These are phyloP conservation scores for Mormyrops boulengeri DNA, from an alignment of 2,797 vertebrate genomes.

Conservation along the genomic window DNA sequence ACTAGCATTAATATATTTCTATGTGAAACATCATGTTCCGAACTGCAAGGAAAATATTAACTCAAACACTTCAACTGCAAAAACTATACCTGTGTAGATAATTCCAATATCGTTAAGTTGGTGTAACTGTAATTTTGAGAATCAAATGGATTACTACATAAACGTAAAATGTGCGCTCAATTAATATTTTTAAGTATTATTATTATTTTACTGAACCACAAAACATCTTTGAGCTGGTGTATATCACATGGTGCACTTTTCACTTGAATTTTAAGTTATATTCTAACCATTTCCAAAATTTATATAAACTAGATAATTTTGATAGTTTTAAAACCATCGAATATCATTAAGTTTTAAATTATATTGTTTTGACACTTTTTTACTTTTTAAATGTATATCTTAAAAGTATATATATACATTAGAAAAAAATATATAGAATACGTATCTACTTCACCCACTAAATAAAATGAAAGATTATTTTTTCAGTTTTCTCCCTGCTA, in stretches of 20 bases:
- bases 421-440: background rate
- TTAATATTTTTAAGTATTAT: background rate
- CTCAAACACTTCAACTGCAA: background rate
- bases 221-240: background rate
- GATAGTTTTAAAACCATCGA: background rate
- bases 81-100: background rate
- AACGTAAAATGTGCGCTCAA: background rate
- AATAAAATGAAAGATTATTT: background rate
- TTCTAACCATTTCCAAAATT: background rate
- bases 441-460: background rate
- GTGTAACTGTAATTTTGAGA: background rate
- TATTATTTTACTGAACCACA: background rate
- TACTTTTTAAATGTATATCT: background rate
- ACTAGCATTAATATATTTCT: background rate
- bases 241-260: background rate
- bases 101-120: background rate
- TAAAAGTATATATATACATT: background rate
- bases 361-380: too few species aligned
- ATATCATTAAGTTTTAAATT: background rate
- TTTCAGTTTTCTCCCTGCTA: background rate
- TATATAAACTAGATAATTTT: background rate
- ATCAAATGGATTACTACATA: background rate
- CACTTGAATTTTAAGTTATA: background rate
- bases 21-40: background rate
- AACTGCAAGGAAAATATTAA: background rate